Conservation (phyloP, 2,113 vertebrate genomes). For the Hemibagrus wyckioides region DNA sequence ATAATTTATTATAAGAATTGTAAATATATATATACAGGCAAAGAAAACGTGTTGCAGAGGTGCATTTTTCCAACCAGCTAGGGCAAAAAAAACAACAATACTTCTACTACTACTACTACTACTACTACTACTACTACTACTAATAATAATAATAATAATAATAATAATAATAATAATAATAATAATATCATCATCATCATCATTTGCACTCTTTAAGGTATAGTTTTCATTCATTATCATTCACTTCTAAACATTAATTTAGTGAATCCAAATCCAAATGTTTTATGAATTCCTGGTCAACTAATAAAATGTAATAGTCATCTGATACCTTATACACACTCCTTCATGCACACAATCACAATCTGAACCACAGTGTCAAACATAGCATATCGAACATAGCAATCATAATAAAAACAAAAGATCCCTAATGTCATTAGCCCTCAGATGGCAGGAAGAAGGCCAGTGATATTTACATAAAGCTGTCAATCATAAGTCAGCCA, state of each 20-base stretch:
- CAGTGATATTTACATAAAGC: slow-evolving; percentile 8
- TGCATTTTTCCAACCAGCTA: background rate
- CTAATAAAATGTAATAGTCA: background rate
- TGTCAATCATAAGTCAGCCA: slow-evolving; percentile 27
- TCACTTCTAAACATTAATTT: background rate
- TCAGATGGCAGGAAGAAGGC: background rate
- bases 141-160: background rate
- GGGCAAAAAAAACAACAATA: background rate
- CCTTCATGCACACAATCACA: slow-evolving; percentile 11
- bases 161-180: background rate
- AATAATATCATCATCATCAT: background rate
- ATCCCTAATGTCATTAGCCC: background rate
- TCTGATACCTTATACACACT: background rate
- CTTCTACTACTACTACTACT: too few relatives aligned
- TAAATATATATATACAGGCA: background rate
- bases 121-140: too few relatives aligned
- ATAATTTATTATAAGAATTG: background rate
- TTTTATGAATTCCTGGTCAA: background rate
- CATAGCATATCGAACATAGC: background rate
- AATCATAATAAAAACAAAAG: background rate
- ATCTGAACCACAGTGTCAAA: background rate
- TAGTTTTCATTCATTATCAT: too few relatives aligned
- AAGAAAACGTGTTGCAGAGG: background rate
- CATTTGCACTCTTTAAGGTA: too few relatives aligned
- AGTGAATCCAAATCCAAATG: background rate